Evolutionary conservation across 2,797 vertebrate species (phyloP), one percentile per base, ranked within the genome.

Genomic region (Gadopsis bispinosus): DNA sequence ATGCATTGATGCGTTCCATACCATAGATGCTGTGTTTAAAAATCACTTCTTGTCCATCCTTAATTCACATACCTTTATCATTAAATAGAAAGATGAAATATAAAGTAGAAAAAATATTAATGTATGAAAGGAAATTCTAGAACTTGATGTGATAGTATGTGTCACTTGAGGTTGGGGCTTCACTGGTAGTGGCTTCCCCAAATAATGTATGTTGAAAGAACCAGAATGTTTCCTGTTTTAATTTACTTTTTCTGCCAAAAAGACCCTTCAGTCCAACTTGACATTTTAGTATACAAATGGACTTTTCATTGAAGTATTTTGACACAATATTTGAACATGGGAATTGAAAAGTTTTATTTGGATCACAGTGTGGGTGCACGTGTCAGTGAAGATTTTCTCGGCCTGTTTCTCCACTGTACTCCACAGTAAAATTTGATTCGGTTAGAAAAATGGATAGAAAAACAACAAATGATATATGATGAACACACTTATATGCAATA

Each of bases 1-100:
- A 96, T 96, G 96, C 96, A 96, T 89, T 93, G 95, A 96, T 96
- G 95, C 95, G 94, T 95, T 95, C 95, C 94, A 63, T 95, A 95
- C 93, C 93, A 93, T 95, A 95, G 94, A 96, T 95, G 95, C 95
- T 96, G 94, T 95, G 93, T 90, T 90, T 95, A 94, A 92, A 95
- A 95, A 94, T 91, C 92, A 93, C 93, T 92, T 92, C 88, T 87
- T 88, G 85, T 89, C 85, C 91, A 85, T 88, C 89, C 81, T 89
- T 88, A 84, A 89, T 89, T 90, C 91, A 91, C 88, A 84, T 90
- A 94, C 88, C 88, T 86, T 88, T 87, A 90, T 91, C 82, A 81
- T 89, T 87, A 85, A 89, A 88, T 93, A 93, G 90, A 93, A 93
- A 89, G 90, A 91, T 93, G 87, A 81, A 83, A 83, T 88, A 87